Evolutionary conservation across 1,140 invertebrate genomes (phyloP).

Genomic region (Caenorhabditis briggsae): DNA sequence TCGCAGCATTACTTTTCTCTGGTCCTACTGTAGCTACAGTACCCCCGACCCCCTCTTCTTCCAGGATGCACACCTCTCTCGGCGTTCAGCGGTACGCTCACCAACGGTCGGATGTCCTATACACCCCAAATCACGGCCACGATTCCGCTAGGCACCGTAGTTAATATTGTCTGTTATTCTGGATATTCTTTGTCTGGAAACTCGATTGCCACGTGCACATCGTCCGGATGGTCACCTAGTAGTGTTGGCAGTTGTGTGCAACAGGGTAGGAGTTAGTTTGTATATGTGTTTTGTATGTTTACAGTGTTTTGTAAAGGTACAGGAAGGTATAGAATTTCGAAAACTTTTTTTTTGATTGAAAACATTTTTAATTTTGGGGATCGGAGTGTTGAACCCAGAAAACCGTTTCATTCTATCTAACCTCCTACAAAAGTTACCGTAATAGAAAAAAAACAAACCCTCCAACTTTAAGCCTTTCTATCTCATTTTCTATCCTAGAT

Average conservation of each 20-base stretch:
- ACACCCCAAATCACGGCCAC: conserved; percentile 29
- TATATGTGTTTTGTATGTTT: not conserved
- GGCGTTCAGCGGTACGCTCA: conserved; percentile 35
- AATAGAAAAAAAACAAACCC: too few relatives aligned
- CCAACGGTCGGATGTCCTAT: conserved; percentile 47
- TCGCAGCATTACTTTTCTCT: too few relatives aligned
- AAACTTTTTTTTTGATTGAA: too few relatives aligned
- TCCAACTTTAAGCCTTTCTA: too few relatives aligned
- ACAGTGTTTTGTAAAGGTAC: too few relatives aligned
- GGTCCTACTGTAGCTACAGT: too few relatives aligned
- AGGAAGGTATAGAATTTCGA: too few relatives aligned
- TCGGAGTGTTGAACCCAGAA: too few relatives aligned
- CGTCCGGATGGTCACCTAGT: conserved; percentile 37
- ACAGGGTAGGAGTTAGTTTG: not conserved
- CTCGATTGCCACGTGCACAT: conserved; percentile 35
- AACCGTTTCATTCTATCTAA: too few relatives aligned
- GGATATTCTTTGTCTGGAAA: conserved; percentile 7
- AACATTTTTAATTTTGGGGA: too few relatives aligned
- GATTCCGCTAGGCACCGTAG: conserved; percentile 6
- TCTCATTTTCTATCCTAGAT: too few relatives aligned
- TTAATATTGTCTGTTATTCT: conserved; percentile 26
- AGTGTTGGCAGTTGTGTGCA: conserved; percentile 40
- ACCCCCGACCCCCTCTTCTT: not conserved
- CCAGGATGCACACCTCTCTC: conserved; percentile 43
- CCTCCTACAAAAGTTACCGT: too few relatives aligned